A percentile compares a stretch with the other conserved stretches of the same genome.
Conservation (phyloP, 2,113 vertebrate genomes). For the Halcyon malimbica region DNA sequence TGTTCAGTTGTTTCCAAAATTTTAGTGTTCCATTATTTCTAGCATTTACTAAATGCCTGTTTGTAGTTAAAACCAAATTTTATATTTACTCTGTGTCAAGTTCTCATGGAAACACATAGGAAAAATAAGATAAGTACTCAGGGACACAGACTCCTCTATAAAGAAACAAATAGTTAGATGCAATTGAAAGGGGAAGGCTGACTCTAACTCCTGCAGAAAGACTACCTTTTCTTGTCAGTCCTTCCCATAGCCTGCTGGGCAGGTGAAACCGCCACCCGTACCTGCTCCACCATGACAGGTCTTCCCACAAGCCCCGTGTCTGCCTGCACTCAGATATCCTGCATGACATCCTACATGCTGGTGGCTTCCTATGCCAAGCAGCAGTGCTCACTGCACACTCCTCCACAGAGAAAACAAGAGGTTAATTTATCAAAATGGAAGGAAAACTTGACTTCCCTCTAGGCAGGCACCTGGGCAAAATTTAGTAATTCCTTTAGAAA, state of each 20-base stretch:
- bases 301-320: accelerated
- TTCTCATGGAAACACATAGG: background rate
- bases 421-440: background rate
- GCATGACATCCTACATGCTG: accelerated
- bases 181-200: background rate
- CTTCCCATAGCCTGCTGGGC: background rate
- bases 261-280: background rate
- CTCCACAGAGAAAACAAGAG: background rate
- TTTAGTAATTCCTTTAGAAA: slow-evolving; percentile 41
- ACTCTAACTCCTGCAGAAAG: background rate
- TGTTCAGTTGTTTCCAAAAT: background rate
- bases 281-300: background rate
- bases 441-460: background rate
- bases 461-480: background rate
- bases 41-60: background rate
- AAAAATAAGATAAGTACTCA: background rate
- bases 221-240: background rate
- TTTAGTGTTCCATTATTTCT: background rate
- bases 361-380: background rate
- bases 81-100: background rate
- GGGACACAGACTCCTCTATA: background rate
- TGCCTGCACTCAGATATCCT: background rate
- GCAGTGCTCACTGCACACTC: background rate
- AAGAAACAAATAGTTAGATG: background rate
- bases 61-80: background rate